A percentile compares a stretch with the other conserved stretches of the same genome.
Evolutionary conservation across 2,888 invertebrate genomes (phyloP).

Genomic region (Lasioglossum lativentre): DNA sequence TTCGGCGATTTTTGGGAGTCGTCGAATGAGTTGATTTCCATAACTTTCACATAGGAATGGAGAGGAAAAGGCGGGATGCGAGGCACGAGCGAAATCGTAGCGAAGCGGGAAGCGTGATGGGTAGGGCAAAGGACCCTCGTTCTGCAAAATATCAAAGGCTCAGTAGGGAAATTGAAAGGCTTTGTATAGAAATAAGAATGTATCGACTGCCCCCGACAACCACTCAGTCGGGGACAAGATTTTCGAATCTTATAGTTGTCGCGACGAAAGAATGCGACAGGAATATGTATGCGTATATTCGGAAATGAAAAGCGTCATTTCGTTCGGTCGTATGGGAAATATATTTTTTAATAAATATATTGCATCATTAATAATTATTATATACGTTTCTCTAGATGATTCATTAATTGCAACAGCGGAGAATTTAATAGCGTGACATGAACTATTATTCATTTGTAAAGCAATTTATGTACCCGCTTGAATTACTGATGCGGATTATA

Average conservation of each 20-base stretch:
- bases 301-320: neutral
- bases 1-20: conserved; percentile 25
- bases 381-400: neutral
- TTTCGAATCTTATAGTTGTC: conserved; percentile 72
- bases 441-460: neutral
- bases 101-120: conserved; percentile 32
- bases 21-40: conserved; percentile 64
- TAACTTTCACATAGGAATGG: conserved; percentile 62
- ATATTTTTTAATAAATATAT: neutral
- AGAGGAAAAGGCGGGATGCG: conserved; percentile 32
- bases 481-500: neutral
- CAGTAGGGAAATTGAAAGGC: conserved; percentile 82
- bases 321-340: neutral
- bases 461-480: neutral
- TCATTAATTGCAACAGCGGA: neutral
- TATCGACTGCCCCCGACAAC: conserved; percentile 79
- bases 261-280: conserved; percentile 16
- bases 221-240: conserved; percentile 72
- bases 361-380: neutral
- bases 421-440: neutral
- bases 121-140: conserved; percentile 70
- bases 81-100: conserved; percentile 51
- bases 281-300: neutral
- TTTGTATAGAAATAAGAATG: conserved; percentile 82
- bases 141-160: conserved; percentile 81